phyloP scores from a whole-genome alignment of 2,888 invertebrate genomes.

The Chrysolina oricalcia region DNA sequence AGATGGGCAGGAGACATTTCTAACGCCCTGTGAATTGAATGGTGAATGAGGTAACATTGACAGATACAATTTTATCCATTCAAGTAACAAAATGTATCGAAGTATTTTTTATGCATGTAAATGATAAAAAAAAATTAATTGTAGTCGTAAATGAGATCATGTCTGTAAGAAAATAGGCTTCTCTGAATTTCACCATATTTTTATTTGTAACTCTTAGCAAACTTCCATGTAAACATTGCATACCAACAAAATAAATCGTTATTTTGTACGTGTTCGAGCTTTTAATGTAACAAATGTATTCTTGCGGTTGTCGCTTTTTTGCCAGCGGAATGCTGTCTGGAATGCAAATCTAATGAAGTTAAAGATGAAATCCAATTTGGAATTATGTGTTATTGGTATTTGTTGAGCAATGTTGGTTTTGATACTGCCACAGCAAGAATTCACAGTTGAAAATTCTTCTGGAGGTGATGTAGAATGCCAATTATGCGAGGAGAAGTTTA shows the following conservation, averaged over 20 bases:
- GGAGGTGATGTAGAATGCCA: neutral
- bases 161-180: too few relatives aligned
- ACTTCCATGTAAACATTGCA: too few relatives aligned
- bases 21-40: too few relatives aligned
- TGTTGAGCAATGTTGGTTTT: constrained; percentile 6
- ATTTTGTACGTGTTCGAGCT: constrained; percentile 1
- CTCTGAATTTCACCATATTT: too few relatives aligned
- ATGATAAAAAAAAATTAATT: too few relatives aligned
- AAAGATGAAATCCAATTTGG: constrained; percentile 14
- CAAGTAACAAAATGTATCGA: too few relatives aligned
- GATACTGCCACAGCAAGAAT: neutral
- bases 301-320: constrained; percentile 14
- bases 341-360: constrained; percentile 14
- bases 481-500: neutral
- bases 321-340: constrained; percentile 12
- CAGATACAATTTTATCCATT: too few relatives aligned
- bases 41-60: too few relatives aligned
- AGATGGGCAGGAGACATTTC: too few relatives aligned
- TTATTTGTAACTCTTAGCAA: too few relatives aligned
- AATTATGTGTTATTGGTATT: constrained; percentile 16
- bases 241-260: neutral
- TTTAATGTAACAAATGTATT: constrained; percentile 21
- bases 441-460: neutral
- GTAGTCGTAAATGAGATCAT: too few relatives aligned
- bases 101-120: too few relatives aligned